These are phyloP conservation scores for Lophotis ruficrista DNA, from an alignment of 2,113 vertebrate genomes.

Conservation along the genomic window DNA sequence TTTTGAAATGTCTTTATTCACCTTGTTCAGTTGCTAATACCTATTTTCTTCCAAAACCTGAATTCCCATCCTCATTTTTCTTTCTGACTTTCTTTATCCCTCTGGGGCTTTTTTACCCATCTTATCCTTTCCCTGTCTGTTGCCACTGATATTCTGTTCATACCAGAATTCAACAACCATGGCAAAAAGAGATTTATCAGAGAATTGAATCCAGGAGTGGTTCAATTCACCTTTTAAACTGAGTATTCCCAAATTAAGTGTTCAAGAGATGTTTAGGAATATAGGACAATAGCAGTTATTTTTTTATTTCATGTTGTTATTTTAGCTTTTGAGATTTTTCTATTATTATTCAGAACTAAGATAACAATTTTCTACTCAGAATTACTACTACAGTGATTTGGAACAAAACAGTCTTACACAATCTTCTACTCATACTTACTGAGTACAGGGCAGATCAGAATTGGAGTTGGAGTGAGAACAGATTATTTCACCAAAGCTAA, in stretches of 20 bases:
- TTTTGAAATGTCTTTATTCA: not conserved
- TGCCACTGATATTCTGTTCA: not conserved
- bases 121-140: not conserved
- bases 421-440: not conserved
- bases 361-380: not conserved
- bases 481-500: not conserved
- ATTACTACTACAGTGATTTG: not conserved
- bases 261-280: not conserved
- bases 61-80: not conserved
- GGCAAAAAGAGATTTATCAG: not conserved
- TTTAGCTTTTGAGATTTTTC: not conserved
- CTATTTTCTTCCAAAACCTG: not conserved
- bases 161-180: not conserved
- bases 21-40: not conserved
- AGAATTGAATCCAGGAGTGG: not conserved
- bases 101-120: not conserved
- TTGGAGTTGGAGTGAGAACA: not conserved
- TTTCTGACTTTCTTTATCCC: not conserved
- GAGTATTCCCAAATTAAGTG: not conserved
- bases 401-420: not conserved
- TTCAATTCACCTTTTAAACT: not conserved
- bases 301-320: not conserved
- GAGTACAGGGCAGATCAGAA: not conserved
- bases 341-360: not conserved
- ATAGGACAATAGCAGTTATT: not conserved